phyloP scores from a whole-genome alignment of 2,797 vertebrate species.

The Tapera naevia region DNA sequence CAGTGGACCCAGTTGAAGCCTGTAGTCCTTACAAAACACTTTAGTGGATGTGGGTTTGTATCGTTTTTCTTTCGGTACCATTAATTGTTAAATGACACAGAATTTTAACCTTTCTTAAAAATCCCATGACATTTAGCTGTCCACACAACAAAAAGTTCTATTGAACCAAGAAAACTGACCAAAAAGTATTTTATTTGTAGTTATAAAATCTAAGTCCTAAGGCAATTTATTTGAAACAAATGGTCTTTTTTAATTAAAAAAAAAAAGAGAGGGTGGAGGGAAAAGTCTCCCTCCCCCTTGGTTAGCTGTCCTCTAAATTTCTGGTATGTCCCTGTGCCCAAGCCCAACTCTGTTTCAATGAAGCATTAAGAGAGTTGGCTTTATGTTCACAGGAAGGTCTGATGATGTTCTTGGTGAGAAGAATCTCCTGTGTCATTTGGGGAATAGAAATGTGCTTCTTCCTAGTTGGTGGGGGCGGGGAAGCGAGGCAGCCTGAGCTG shows the following conservation, averaged over 20 bases:
- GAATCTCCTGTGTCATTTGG: background rate
- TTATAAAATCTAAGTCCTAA: conserved; percentile 64
- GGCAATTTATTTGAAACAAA: conserved; percentile 71
- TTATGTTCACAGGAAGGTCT: background rate
- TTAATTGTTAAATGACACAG: conserved; percentile 48
- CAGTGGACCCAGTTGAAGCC: background rate
- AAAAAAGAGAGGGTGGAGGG: background rate
- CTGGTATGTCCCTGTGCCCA: background rate
- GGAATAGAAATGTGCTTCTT: background rate
- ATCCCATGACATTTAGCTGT: conserved; percentile 79
- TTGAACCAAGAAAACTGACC: conserved; percentile 64
- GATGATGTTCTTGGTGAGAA: background rate
- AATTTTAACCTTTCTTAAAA: conserved; percentile 76
- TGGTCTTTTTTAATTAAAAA: conserved; percentile 29
- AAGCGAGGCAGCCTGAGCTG: background rate
- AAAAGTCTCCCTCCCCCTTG: background rate
- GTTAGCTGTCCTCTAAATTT: conserved; percentile 7
- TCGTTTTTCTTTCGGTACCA: conserved; percentile 14
- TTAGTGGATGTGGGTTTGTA: conserved; percentile 37
- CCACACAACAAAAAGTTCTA: conserved; percentile 74
- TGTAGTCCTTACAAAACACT: background rate
- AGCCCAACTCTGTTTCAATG: background rate
- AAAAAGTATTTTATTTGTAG: conserved; percentile 71
- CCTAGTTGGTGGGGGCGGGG: fast-evolving
- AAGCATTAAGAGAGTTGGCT: background rate